Conservation (phyloP, 2,888 invertebrate genomes). For the Cheilosia scutellata region DNA sequence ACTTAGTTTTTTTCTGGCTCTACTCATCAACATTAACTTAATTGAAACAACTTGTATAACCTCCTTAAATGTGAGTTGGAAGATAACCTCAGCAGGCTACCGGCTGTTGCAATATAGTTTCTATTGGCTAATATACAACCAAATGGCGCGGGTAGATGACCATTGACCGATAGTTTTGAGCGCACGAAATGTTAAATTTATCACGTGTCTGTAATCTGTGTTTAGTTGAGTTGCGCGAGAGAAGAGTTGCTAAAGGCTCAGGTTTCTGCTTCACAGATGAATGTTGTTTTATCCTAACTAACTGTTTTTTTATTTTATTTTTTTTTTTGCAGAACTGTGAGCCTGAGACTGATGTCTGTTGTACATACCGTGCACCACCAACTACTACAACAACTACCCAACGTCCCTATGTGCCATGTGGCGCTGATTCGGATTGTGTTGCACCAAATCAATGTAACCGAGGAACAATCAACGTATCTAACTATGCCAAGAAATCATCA, state of each 20-base stretch:
- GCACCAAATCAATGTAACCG: constrained; percentile 81
- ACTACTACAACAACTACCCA: constrained; percentile 79
- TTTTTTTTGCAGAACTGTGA: constrained; percentile 83
- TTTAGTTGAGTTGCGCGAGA: neutral
- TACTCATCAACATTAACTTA: constrained; percentile 54
- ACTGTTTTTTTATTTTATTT: constrained; percentile 74
- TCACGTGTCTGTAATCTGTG: constrained; percentile 49
- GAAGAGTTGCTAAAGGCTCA: constrained; percentile 22
- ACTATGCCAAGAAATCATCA: constrained; percentile 80
- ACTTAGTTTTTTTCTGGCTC: neutral
- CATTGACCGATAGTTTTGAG: constrained; percentile 57
- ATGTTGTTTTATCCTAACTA: constrained; percentile 26
- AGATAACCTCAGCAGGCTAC: constrained; percentile 37
- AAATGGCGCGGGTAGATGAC: constrained; percentile 38
- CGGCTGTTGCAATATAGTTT: constrained; percentile 47
- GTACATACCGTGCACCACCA: constrained; percentile 81
- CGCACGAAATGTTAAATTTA: constrained; percentile 64
- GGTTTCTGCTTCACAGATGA: constrained; percentile 6
- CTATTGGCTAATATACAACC: constrained; percentile 34
- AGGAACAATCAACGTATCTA: constrained; percentile 81
- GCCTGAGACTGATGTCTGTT: constrained; percentile 83
- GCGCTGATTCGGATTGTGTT: constrained; percentile 81
- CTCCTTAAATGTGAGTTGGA: constrained; percentile 7
- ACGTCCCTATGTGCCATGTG: constrained; percentile 79
- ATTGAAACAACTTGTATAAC: constrained; percentile 58